Evolutionary conservation across 2,888 invertebrate species (phyloP), one percentile per base, ranked within the genome.

Genomic region (Lochmaea crataegi): DNA sequence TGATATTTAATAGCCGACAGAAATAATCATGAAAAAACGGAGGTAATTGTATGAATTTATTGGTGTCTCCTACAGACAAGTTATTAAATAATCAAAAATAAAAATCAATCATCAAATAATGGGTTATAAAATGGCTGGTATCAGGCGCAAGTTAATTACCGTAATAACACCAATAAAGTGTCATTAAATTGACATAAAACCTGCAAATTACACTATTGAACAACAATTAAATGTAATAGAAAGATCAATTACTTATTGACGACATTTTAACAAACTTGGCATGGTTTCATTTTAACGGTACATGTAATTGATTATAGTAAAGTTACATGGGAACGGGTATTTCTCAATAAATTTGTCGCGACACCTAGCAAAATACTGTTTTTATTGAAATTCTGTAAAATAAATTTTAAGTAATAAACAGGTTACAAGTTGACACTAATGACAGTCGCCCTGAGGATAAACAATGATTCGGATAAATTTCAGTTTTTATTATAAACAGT

Each of bases 151-250:
- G 60, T 67, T 72, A 78, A 77, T 79, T 76, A 77, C 71, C 38
- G 69, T 77, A 79, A 79, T 81, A 78, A 79, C 75, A 73, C 68
- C 79, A 79, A 80, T 80, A 77, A 76, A 76, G 75, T 75, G 73
- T 78, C 77, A 80, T 81, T 80, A 80, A 76, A 78, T 75, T 60
- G 71, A 75, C 75, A 78, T 81, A 80, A 80, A 81, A 76, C 77
- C 78, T 73, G 69, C 74, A 76, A 74, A 75, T 67, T 69, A 72
- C 60, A 74, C 68, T 69, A 75, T 72, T 76, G 70, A 70, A 77
- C 56, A 71, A 75, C 73, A 76, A 79, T 80, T 78, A 80, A 80
- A 77, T 67, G 75, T 77, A 80, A 81, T 81, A 76, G 77, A 79
- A 76, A 75, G 77, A 76, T 72, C 78, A 82, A 81, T 80, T 81